A percentile compares a stretch with the other conserved stretches of the same genome.
Evolutionary conservation across 2,888 invertebrate genomes (phyloP).

Genomic region (Craniophora ligustri): DNA sequence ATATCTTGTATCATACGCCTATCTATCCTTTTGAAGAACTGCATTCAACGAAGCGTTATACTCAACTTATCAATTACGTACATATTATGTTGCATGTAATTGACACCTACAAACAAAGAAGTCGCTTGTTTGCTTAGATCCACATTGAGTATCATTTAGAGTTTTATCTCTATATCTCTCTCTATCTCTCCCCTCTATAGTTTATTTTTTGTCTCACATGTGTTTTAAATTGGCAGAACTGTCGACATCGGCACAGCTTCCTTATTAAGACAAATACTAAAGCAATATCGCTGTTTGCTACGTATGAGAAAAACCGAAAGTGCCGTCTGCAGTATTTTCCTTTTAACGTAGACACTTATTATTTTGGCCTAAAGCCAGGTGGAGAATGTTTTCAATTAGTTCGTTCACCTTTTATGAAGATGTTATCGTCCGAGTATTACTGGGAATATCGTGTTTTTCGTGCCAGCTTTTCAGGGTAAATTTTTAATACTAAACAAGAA

Average conservation of each 20-base stretch:
- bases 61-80: not conserved
- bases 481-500: not conserved
- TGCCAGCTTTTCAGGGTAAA: constrained; percentile 6
- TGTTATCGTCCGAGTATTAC: constrained; percentile 13
- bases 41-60: not conserved
- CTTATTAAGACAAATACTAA: too few relatives aligned
- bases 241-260: too few relatives aligned
- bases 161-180: too few relatives aligned
- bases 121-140: not conserved
- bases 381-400: constrained; percentile 2
- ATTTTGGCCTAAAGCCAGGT: constrained; percentile 32
- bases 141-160: too few relatives aligned
- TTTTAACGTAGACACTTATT: constrained; percentile 1
- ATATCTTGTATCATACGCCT: too few relatives aligned
- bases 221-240: too few relatives aligned
- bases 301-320: not conserved
- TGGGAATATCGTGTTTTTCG: constrained; percentile 7
- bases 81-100: not conserved
- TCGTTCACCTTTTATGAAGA: constrained; percentile 34
- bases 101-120: not conserved
- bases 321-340: constrained; percentile 4
- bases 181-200: too few relatives aligned
- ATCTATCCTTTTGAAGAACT: too few relatives aligned
- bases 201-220: too few relatives aligned
- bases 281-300: too few relatives aligned